phyloP scores from a whole-genome alignment of 2,113 vertebrate genomes.

The Gnathonemus longibarbis region DNA sequence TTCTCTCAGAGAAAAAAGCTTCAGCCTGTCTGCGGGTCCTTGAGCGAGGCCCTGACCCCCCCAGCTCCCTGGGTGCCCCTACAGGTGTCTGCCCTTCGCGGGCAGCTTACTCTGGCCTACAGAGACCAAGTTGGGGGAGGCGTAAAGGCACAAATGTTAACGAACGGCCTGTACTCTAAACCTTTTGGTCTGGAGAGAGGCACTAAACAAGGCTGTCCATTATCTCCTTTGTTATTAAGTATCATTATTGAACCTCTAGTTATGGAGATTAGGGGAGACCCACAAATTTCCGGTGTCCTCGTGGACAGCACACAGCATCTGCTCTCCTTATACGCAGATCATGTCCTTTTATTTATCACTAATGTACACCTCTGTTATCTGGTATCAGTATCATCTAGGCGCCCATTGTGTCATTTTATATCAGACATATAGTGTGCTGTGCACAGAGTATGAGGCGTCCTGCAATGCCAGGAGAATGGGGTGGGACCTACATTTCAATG shows the following conservation, averaged over 20 bases:
- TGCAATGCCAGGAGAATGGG: neutral
- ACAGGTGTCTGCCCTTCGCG: no score
- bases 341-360: neutral
- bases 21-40: no score
- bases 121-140: no score
- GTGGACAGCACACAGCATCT: neutral
- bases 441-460: neutral
- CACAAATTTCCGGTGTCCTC: neutral
- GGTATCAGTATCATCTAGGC: neutral
- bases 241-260: neutral
- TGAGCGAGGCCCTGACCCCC: no score
- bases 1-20: no score
- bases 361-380: neutral
- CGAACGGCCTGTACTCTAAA: neutral
- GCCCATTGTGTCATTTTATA: neutral
- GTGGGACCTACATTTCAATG: neutral
- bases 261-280: neutral
- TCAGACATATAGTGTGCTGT: neutral
- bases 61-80: no score
- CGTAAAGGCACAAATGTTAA: no score
- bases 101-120: no score
- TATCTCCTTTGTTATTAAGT: neutral
- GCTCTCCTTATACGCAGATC: neutral
- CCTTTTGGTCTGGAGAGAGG: neutral
- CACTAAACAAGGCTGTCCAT: neutral